These are phyloP conservation scores for Simalia tracyae DNA, from an alignment of 2,797 vertebrate genomes.

Conservation along the genomic window DNA sequence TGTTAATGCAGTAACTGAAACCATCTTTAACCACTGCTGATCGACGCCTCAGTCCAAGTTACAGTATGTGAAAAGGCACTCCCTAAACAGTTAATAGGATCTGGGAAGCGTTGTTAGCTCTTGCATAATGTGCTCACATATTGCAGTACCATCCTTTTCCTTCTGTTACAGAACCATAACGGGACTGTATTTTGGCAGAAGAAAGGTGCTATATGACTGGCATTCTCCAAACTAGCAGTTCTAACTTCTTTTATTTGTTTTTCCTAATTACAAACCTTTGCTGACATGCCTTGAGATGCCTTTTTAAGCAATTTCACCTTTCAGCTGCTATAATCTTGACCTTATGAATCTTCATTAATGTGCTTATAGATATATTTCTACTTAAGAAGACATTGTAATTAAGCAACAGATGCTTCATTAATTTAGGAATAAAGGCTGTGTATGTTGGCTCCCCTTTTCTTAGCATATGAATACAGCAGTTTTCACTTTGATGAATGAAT, in stretches of 20 bases:
- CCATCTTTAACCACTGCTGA: neutral
- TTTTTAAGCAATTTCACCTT: conserved; percentile 53
- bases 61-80: neutral
- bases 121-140: conserved; percentile 16
- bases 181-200: conserved; percentile 51
- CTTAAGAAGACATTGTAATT: conserved; percentile 62
- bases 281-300: conserved; percentile 39
- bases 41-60: neutral
- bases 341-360: conserved; percentile 58
- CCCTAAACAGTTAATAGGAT: neutral
- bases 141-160: conserved; percentile 53
- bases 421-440: conserved; percentile 60
- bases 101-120: neutral
- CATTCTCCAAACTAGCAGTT: conserved; percentile 33
- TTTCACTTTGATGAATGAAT: conserved; percentile 73
- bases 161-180: conserved; percentile 50
- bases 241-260: conserved; percentile 55
- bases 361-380: conserved; percentile 60
- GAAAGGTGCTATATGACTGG: neutral
- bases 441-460: conserved; percentile 64
- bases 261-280: conserved; percentile 21
- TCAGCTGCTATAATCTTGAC: conserved; percentile 54
- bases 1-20: neutral
- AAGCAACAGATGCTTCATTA: conserved; percentile 63
- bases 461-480: conserved; percentile 58